A percentile compares a stretch with the other conserved stretches of the same genome.
These are phyloP conservation scores for Cheirogaleus medius DNA, from an alignment of 2,113 vertebrate species.

Conservation along the genomic window DNA sequence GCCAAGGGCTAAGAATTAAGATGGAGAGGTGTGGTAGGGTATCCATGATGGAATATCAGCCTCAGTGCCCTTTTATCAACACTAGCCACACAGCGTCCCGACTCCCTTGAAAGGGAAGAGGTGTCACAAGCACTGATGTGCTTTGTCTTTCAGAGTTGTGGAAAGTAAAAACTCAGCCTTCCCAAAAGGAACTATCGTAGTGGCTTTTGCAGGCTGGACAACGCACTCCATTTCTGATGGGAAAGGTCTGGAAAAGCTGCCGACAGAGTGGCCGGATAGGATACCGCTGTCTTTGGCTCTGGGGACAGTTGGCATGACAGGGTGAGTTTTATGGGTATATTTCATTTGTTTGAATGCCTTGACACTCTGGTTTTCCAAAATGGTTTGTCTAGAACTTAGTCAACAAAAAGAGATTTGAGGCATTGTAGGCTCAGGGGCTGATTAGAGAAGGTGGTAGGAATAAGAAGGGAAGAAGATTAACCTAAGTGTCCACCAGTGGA, in stretches of 20 bases:
- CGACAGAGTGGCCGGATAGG: slow-evolving; percentile 86
- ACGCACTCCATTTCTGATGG: slow-evolving; percentile 88
- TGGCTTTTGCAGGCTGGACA: slow-evolving; percentile 87
- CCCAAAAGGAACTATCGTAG: slow-evolving; percentile 81
- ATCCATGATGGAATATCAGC: background rate
- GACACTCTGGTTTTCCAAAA: background rate
- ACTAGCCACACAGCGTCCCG: background rate
- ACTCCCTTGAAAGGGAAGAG: background rate
- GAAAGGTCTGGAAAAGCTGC: slow-evolving; percentile 79
- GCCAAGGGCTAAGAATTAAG: background rate
- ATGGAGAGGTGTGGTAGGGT: background rate
- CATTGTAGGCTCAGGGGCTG: background rate
- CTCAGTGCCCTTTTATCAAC: background rate
- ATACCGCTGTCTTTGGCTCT: slow-evolving; percentile 89
- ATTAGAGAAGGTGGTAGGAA: background rate
- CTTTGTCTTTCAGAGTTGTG: slow-evolving; percentile 84
- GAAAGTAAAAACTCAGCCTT: slow-evolving; percentile 90
- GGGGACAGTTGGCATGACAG: slow-evolving; percentile 91
- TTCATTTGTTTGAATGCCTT: background rate
- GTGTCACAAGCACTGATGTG: background rate
- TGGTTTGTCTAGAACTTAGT: background rate
- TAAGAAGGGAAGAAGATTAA: background rate
- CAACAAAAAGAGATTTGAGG: background rate
- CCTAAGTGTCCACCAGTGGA: background rate
- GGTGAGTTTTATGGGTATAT: slow-evolving; percentile 82